Evolutionary conservation across 92 coral and sea anemone species (phyloP).

Genomic region (Actinostola sp.): DNA sequence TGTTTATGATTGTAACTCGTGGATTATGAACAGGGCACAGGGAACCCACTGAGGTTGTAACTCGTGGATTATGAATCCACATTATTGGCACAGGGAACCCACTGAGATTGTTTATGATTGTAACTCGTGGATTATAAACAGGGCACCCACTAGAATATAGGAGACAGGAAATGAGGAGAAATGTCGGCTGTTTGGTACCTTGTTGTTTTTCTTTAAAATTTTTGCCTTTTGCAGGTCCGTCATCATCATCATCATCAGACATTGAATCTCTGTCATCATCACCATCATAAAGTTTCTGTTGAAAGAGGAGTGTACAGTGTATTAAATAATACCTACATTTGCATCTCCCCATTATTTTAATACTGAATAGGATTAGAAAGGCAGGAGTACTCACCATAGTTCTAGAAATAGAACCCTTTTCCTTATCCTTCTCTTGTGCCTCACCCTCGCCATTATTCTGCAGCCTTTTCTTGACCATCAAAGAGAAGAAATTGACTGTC

Average conservation of each 20-base stretch:
- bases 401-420: slow-evolving; percentile 16
- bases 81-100: no score
- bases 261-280: slow-evolving; percentile 70
- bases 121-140: no score
- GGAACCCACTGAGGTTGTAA: no score
- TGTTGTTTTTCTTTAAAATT: slow-evolving; percentile 15
- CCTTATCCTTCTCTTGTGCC: slow-evolving; percentile 66
- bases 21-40: no score
- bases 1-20: no score
- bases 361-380: neutral
- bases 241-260: slow-evolving; percentile 83
- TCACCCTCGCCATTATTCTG: slow-evolving; percentile 67
- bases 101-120: no score
- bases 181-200: slow-evolving; percentile 4
- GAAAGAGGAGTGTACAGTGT: neutral
- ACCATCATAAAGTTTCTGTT: slow-evolving; percentile 85
- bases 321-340: neutral
- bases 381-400: slow-evolving; percentile 49
- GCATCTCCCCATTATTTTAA: neutral
- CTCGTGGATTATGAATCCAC: no score
- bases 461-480: slow-evolving; percentile 93
- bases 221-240: slow-evolving; percentile 49
- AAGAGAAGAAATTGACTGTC: slow-evolving; percentile 86
- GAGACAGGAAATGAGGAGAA: no score
- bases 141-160: no score